Conservation (phyloP, 2,888 invertebrate genomes). For the Arctia plantaginis region DNA sequence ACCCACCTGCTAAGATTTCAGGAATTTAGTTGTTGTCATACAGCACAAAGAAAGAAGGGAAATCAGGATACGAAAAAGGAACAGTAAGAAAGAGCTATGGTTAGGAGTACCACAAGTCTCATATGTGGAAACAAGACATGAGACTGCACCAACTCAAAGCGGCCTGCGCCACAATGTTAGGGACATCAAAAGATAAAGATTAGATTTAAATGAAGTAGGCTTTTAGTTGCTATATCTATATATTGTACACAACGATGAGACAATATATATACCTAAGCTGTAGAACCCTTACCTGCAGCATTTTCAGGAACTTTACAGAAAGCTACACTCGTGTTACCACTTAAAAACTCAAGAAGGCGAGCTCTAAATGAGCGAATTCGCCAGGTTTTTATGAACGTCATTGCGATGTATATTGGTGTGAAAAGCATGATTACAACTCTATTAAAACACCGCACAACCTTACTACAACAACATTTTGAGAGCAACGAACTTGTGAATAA, state of each 20-base stretch:
- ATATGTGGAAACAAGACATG: neutral
- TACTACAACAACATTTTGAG: slow-evolving; percentile 38
- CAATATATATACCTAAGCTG: neutral
- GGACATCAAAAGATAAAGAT: neutral
- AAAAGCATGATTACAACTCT: slow-evolving; percentile 88
- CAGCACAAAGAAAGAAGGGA: neutral
- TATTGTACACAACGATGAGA: neutral
- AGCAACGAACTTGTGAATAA: slow-evolving; percentile 23
- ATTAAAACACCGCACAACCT: slow-evolving; percentile 33
- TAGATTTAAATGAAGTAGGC: neutral
- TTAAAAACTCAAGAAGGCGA: slow-evolving; percentile 88
- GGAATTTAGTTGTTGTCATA: neutral
- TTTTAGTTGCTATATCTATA: neutral
- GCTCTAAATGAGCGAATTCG: slow-evolving; percentile 90
- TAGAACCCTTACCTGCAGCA: slow-evolving; percentile 71
- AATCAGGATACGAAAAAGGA: neutral
- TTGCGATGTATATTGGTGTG: slow-evolving; percentile 93
- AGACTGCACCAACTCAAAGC: neutral
- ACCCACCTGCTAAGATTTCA: neutral
- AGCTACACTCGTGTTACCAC: slow-evolving; percentile 86
- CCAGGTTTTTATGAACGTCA: slow-evolving; percentile 94
- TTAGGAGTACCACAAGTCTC: neutral
- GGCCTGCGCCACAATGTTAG: neutral
- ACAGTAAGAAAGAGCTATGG: neutral
- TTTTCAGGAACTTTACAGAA: slow-evolving; percentile 87